Evolutionary conservation across 2,888 invertebrate genomes (phyloP).

Genomic region (Caenorhabditis wallacei): DNA sequence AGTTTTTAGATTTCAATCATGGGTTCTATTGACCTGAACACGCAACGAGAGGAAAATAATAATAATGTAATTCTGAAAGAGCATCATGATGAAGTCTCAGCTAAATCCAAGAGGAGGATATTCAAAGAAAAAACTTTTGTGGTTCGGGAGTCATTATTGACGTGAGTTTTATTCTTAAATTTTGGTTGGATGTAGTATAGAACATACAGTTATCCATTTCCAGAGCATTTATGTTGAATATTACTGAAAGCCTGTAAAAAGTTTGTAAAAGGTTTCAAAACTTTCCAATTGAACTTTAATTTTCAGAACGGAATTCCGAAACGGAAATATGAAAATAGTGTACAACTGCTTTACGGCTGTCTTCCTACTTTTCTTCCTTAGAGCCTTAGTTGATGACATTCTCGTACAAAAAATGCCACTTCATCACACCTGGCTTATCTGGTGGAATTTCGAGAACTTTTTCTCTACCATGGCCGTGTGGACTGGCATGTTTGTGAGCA

Average conservation of each 20-base stretch:
- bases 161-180: no score
- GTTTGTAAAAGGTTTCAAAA: no score
- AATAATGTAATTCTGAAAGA: conserved; percentile 55
- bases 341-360: conserved; percentile 80
- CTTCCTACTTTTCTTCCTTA: conserved; percentile 76
- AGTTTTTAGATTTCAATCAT: conserved; percentile 44
- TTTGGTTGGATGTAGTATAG: no score
- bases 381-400: conserved; percentile 77
- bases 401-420: conserved; percentile 79
- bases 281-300: not conserved
- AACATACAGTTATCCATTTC: no score
- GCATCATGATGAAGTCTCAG: conserved; percentile 24
- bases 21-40: conserved; percentile 57
- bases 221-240: no score
- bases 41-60: conserved; percentile 57
- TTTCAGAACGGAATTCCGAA: conserved; percentile 67
- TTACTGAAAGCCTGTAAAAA: no score
- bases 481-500: conserved; percentile 78
- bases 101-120: conserved; percentile 37
- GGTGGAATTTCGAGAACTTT: conserved; percentile 81
- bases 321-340: conserved; percentile 74
- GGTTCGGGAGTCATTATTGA: conserved; percentile 73
- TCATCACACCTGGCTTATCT: conserved; percentile 81
- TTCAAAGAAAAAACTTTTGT: conserved; percentile 77
- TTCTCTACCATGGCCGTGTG: conserved; percentile 78